phyloP scores from a whole-genome alignment of 2,113 vertebrate genomes.

The Tragelaphus imberbis region DNA sequence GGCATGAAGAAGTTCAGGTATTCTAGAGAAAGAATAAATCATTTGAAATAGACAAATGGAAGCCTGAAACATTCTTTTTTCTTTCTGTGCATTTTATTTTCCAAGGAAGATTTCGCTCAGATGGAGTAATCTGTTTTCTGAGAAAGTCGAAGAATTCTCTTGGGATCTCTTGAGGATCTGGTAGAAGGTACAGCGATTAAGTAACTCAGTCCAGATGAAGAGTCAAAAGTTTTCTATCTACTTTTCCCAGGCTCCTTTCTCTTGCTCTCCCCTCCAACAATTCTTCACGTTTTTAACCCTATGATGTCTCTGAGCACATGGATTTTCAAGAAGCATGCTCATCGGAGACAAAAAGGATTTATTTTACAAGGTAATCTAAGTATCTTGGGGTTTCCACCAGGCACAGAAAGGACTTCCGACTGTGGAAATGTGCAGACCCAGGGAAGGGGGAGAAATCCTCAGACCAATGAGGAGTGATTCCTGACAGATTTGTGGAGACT shows the following conservation, averaged over 20 bases:
- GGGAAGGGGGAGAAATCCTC: constrained; percentile 31
- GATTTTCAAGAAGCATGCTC: background rate
- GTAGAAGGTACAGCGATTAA: constrained; percentile 34
- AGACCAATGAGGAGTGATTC: background rate
- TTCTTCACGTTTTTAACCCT: background rate
- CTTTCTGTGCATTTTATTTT: constrained; percentile 31
- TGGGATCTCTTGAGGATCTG: constrained; percentile 30
- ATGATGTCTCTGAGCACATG: accelerated
- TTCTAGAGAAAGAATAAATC: constrained; percentile 1
- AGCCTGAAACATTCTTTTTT: background rate
- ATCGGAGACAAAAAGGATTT: background rate
- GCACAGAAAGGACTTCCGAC: background rate
- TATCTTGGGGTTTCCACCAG: constrained; percentile 2
- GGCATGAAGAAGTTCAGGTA: background rate
- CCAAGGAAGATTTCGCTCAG: constrained; percentile 22
- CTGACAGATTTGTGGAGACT: accelerated
- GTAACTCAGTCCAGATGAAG: background rate
- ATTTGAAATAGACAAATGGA: constrained; percentile 13
- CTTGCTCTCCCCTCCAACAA: background rate
- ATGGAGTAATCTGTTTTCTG: constrained; percentile 38
- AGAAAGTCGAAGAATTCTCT: constrained; percentile 23
- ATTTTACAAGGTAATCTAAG: background rate
- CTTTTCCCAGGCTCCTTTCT: constrained; percentile 29
- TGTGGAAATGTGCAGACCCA: background rate
- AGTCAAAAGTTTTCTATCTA: background rate